A percentile compares a stretch with the other conserved stretches of the same genome.
Evolutionary conservation across 2,113 vertebrate genomes (phyloP).

Genomic region (Bettongia penicillata): DNA sequence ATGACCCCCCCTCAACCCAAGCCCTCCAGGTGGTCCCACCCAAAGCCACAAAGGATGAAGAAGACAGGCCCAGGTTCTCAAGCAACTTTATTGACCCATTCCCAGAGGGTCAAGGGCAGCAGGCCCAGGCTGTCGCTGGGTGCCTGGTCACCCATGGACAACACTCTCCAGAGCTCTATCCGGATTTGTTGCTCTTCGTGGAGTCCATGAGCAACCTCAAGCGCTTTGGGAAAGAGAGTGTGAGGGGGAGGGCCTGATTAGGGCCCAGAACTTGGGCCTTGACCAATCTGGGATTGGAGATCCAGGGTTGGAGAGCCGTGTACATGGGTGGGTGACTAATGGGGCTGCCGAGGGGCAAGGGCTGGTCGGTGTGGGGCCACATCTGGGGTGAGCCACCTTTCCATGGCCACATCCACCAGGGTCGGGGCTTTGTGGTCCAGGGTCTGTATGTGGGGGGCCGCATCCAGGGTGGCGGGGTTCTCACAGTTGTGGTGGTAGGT

Average conservation of each 20-base stretch:
- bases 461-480: rapidly evolving
- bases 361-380: rapidly evolving
- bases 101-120: neutral
- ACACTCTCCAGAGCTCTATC: neutral
- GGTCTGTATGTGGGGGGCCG: neutral
- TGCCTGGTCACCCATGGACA: neutral
- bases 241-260: neutral
- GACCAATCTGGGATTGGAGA: neutral
- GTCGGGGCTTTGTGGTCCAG: neutral
- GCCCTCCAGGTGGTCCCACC: rapidly evolving
- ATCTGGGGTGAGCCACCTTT: neutral
- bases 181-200: neutral
- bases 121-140: too few relatives aligned
- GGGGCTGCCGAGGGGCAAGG: rapidly evolving
- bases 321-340: neutral
- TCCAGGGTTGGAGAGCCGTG: neutral
- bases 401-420: neutral
- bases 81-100: neutral
- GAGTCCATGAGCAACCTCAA: neutral
- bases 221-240: neutral
- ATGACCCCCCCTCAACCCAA: neutral
- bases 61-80: neutral
- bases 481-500: too few relatives aligned
- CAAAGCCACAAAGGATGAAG: rapidly evolving
- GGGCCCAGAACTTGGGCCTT: neutral